Conservation (phyloP, 2,113 vertebrate species). For the Hypanus sabinus region DNA sequence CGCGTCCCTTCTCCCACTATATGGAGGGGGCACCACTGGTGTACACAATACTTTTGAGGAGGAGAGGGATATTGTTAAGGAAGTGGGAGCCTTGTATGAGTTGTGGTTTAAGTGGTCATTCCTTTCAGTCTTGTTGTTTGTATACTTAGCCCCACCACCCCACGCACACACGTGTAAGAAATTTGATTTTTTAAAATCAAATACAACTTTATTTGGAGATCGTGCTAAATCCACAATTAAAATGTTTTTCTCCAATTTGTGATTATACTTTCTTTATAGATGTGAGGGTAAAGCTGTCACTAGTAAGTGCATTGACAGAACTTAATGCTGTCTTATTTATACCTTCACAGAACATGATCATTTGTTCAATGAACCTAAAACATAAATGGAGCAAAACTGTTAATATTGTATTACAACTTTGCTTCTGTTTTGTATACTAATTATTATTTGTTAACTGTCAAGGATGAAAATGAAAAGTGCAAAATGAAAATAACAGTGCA, state of each 20-base stretch:
- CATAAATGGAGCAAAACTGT: not conserved
- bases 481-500: not conserved
- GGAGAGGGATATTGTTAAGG: not conserved
- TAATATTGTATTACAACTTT: not conserved
- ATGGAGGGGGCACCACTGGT: not conserved
- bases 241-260: not conserved
- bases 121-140: not conserved
- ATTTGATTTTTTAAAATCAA: not conserved
- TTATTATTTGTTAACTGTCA: not conserved
- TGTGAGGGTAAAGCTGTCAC: not conserved
- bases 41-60: not conserved
- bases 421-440: constrained; percentile 37
- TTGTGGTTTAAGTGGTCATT: not conserved
- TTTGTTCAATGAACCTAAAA: not conserved
- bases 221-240: not conserved
- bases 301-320: not conserved
- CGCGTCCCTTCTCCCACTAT: not conserved
- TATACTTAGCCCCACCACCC: not conserved
- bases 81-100: not conserved
- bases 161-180: not conserved
- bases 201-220: not conserved
- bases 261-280: not conserved
- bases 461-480: not conserved
- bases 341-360: not conserved
- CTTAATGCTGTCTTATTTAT: not conserved